These are phyloP conservation scores for Dipus sagitta DNA, from an alignment of 2,797 vertebrate species.

Conservation along the genomic window DNA sequence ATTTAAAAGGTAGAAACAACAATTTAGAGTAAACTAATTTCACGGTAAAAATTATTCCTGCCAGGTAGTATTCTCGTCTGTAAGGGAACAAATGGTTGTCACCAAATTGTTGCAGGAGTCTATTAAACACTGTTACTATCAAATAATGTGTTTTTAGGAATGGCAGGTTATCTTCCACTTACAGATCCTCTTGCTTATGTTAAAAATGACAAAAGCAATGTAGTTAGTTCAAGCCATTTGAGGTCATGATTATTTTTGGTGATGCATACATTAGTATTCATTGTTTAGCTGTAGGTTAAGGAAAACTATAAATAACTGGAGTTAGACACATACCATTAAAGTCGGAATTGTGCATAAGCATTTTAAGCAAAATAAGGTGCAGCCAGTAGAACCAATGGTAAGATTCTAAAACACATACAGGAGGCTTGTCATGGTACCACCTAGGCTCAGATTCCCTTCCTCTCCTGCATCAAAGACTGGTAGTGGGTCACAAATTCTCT, in stretches of 20 bases:
- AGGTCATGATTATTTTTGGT: constrained; percentile 65
- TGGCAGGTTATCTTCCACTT: constrained; percentile 22
- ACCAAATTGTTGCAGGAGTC: constrained; percentile 35
- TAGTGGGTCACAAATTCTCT: background rate
- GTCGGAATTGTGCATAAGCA: constrained; percentile 2
- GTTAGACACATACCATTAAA: constrained; percentile 67
- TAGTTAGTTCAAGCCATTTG: constrained; percentile 36
- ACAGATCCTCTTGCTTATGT: constrained; percentile 41
- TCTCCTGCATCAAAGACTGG: rapidly evolving
- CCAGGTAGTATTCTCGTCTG: constrained; percentile 39
- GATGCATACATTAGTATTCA: constrained; percentile 39
- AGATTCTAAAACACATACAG: background rate
- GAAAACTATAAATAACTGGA: constrained; percentile 50
- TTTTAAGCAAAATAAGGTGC: constrained; percentile 52
- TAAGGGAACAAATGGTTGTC: constrained; percentile 67
- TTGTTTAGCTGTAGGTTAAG: constrained; percentile 35
- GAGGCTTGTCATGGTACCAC: background rate
- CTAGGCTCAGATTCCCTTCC: background rate
- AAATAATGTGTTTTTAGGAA: constrained; percentile 48
- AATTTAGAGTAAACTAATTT: constrained; percentile 69
- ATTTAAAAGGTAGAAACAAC: constrained; percentile 70
- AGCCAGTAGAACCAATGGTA: background rate
- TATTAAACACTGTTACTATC: constrained; percentile 30
- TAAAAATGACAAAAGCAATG: constrained; percentile 62
- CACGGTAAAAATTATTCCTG: constrained; percentile 50